phyloP scores from a whole-genome alignment of 2,797 vertebrate genomes.

The Xenentodon cancila region DNA sequence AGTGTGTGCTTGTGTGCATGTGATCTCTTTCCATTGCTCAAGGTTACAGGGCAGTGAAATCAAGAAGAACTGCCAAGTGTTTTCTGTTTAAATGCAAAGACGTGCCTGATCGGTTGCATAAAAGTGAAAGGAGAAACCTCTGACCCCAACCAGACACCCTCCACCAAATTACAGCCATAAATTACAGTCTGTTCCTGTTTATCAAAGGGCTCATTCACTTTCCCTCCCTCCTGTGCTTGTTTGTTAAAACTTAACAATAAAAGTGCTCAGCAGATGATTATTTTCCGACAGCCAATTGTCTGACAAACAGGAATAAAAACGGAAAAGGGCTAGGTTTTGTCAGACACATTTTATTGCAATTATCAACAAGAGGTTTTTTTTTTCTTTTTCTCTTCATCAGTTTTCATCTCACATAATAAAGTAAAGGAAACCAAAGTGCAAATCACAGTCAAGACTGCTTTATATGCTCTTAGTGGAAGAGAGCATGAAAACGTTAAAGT shows the following conservation, averaged over 20 bases:
- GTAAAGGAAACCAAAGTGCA: conserved; percentile 32
- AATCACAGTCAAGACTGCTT: conserved; percentile 30
- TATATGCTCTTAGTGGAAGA: conserved; percentile 61
- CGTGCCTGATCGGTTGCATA: conserved; percentile 58
- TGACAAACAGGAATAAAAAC: conserved; percentile 23
- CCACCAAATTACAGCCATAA: conserved; percentile 49
- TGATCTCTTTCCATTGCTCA: conserved; percentile 44
- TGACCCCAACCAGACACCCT: conserved; percentile 55
- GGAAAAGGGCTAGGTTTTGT: conserved; percentile 26
- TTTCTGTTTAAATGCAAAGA: conserved; percentile 51
- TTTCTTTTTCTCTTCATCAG: conserved; percentile 24
- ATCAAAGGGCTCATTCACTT: conserved; percentile 24
- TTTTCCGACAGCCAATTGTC: neutral
- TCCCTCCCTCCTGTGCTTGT: neutral
- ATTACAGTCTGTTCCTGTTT: conserved; percentile 48
- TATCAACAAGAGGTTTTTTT: conserved; percentile 22
- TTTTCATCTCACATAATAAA: conserved; percentile 43
- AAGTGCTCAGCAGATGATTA: neutral
- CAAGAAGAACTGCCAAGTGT: conserved; percentile 55
- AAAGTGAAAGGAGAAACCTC: conserved; percentile 70
- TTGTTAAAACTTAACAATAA: conserved; percentile 9
- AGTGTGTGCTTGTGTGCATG: conserved; percentile 17
- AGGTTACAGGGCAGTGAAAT: conserved; percentile 54
- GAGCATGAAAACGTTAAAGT: conserved; percentile 34
- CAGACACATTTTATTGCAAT: conserved; percentile 57